phyloP scores from a whole-genome alignment of 92 coral and sea anemone species.

The Galaxea fascicularis region DNA sequence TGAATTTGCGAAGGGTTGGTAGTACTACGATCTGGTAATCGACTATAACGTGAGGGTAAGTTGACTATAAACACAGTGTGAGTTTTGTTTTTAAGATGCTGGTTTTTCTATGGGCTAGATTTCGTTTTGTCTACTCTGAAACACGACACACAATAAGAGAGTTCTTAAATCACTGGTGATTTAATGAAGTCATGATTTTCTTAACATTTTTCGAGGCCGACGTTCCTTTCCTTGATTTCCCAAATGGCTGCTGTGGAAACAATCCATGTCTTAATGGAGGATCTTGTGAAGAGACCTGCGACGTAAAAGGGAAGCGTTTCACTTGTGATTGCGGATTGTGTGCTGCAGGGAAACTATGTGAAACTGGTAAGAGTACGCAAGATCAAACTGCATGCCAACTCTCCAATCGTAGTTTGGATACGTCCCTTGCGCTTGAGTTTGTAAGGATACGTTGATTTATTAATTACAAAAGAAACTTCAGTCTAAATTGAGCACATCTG shows the following conservation, averaged over 20 bases:
- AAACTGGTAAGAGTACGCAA: not conserved
- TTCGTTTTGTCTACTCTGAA: too few species aligned
- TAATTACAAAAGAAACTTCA: too few species aligned
- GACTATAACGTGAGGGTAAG: constrained; percentile 7
- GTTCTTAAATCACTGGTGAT: not conserved
- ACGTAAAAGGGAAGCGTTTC: constrained; percentile 21
- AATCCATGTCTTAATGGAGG: constrained; percentile 24
- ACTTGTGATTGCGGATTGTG: constrained; percentile 1
- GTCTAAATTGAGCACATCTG: too few species aligned
- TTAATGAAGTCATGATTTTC: not conserved
- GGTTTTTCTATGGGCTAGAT: not conserved
- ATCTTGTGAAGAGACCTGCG: constrained; percentile 20
- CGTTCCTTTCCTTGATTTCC: not conserved
- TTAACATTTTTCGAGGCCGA: not conserved
- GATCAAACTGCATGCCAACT: not conserved
- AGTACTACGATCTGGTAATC: constrained; percentile 30
- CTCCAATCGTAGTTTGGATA: not conserved
- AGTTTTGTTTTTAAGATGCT: too few species aligned
- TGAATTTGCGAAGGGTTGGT: not conserved
- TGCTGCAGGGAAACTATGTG: constrained; percentile 13
- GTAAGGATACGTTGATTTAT: not conserved
- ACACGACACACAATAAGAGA: too few species aligned
- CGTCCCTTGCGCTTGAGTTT: fast-evolving
- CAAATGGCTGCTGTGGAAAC: constrained; percentile 12
- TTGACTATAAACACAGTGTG: not conserved